Evolutionary conservation across 2,797 vertebrate genomes (phyloP).

Genomic region (Siniperca undulata): DNA sequence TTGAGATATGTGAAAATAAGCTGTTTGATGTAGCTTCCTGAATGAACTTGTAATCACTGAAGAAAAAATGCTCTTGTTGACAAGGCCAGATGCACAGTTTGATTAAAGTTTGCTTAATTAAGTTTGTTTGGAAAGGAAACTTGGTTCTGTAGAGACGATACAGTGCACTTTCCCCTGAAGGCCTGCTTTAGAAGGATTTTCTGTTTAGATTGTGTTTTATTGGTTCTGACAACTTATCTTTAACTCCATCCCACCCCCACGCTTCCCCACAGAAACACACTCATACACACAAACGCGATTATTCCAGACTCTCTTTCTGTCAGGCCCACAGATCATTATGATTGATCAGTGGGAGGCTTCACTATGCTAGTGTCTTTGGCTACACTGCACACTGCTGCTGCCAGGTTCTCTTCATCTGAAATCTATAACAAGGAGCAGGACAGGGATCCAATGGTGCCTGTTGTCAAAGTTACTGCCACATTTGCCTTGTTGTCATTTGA

Average conservation of each 20-base stretch:
- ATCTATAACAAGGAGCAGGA: slow-evolving; percentile 37
- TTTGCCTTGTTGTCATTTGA: slow-evolving; percentile 11
- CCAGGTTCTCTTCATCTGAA: slow-evolving; percentile 42
- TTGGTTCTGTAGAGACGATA: slow-evolving; percentile 1
- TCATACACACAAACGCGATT: not conserved
- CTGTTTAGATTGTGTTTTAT: slow-evolving; percentile 25
- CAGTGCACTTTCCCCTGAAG: not conserved
- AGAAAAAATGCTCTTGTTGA: slow-evolving; percentile 15
- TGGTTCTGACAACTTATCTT: slow-evolving; percentile 27
- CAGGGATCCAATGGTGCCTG: slow-evolving; percentile 24
- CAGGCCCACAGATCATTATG: slow-evolving; percentile 57
- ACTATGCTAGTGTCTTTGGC: slow-evolving; percentile 44
- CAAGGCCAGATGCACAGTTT: slow-evolving; percentile 38
- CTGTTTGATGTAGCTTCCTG: not conserved
- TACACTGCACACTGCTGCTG: slow-evolving; percentile 18
- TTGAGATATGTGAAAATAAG: not conserved
- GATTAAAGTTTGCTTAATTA: slow-evolving; percentile 56
- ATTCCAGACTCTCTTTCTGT: slow-evolving; percentile 5
- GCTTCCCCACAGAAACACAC: not conserved
- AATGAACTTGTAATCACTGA: slow-evolving; percentile 19
- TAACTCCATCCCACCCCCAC: not conserved
- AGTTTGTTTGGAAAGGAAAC: slow-evolving; percentile 33
- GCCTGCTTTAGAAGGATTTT: slow-evolving; percentile 8
- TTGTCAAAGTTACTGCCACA: not conserved
- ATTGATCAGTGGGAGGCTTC: slow-evolving; percentile 66